Evolutionary conservation across 1,140 invertebrate species (phyloP).

Genomic region (Drosophila ambigua): DNA sequence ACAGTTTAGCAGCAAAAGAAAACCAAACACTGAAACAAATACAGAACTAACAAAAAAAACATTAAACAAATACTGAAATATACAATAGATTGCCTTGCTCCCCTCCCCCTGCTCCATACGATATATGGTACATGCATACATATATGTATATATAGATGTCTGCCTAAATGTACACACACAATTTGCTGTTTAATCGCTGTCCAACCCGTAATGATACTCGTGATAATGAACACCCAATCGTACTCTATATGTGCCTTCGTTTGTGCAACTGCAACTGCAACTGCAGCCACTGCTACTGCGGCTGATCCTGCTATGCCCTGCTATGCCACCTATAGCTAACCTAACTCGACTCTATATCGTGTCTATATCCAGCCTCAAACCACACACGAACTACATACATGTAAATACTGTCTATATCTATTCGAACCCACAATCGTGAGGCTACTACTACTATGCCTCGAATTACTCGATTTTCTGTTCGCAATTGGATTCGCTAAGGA

Average conservation of each 20-base stretch:
- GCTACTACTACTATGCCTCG: constrained; percentile 23
- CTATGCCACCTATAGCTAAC: constrained; percentile 63
- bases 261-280: constrained; percentile 28
- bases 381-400: constrained; percentile 34
- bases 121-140: background rate
- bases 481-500: constrained; percentile 49
- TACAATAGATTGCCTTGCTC: constrained; percentile 48
- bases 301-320: constrained; percentile 35
- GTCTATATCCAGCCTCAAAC: constrained; percentile 30
- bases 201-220: constrained; percentile 32
- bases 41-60: constrained; percentile 28
- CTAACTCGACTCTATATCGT: constrained; percentile 29
- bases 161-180: constrained; percentile 60
- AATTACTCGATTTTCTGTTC: constrained; percentile 40
- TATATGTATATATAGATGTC: constrained; percentile 47
- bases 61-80: constrained; percentile 31
- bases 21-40: constrained; percentile 25
- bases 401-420: constrained; percentile 48
- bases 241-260: constrained; percentile 56
- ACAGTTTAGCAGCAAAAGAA: constrained; percentile 31
- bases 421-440: constrained; percentile 11
- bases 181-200: constrained; percentile 46
- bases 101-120: background rate
- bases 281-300: constrained; percentile 43
- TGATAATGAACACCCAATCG: constrained; percentile 37